Percentiles rank a stretch among this genome's conserved stretches.
These are phyloP conservation scores for pig (Sus scrofa) DNA, from an alignment of 2,113 vertebrate species.

Conservation along the genomic window DNA sequence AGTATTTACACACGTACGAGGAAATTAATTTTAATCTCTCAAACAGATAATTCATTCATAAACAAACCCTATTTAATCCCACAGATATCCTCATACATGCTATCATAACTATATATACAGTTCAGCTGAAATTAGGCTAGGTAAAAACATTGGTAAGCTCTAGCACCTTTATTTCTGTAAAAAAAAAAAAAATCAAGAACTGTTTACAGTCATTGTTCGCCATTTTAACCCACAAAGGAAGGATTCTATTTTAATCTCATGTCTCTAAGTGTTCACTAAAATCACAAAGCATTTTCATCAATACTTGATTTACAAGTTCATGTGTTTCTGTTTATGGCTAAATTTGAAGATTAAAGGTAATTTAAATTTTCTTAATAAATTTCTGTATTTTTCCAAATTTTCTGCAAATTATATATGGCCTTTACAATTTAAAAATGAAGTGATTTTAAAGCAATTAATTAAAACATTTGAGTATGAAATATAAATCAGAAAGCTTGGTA, in stretches of 20 bases:
- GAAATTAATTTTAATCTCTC: slow-evolving; percentile 66
- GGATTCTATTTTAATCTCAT: neutral
- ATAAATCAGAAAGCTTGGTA: slow-evolving; percentile 10
- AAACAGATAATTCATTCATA: slow-evolving; percentile 37
- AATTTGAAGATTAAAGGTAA: slow-evolving; percentile 42
- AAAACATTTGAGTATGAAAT: slow-evolving; percentile 4
- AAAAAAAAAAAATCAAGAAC: neutral
- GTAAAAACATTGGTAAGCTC: neutral
- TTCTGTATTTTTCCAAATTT: slow-evolving; percentile 16
- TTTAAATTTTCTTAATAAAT: slow-evolving; percentile 43
- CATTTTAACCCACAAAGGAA: neutral
- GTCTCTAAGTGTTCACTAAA: neutral
- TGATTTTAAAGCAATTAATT: slow-evolving; percentile 40
- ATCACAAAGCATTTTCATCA: neutral
- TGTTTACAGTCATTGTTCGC: neutral
- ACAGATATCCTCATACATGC: neutral
- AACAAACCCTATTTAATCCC: slow-evolving; percentile 35
- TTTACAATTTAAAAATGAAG: neutral
- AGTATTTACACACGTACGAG: slow-evolving; percentile 31
- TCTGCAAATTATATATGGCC: neutral
- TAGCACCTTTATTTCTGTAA: neutral
- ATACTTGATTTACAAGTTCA: slow-evolving; percentile 17
- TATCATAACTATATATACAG: slow-evolving; percentile 35
- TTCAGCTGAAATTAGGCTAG: slow-evolving; percentile 13
- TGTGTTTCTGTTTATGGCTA: slow-evolving; percentile 28